Percentiles rank a stretch among this genome's conserved stretches.
phyloP scores from a whole-genome alignment of 2,888 invertebrate species.

The Choreutis nemorana region DNA sequence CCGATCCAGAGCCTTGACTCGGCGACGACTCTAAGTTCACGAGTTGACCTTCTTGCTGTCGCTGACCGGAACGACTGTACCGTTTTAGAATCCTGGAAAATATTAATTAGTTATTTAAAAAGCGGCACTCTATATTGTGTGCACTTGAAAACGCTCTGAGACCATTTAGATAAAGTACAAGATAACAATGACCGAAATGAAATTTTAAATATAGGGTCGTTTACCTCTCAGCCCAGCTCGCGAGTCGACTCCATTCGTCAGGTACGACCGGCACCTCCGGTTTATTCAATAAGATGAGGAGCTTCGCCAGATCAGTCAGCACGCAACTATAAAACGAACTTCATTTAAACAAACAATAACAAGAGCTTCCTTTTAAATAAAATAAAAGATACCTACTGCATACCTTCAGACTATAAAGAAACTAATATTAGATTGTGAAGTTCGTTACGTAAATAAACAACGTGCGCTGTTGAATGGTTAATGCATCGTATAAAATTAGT shows the following conservation, averaged over 20 bases:
- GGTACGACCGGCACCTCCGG: constrained; percentile 78
- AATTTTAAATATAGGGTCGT: background rate
- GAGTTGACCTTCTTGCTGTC: constrained; percentile 75
- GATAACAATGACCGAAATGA: background rate
- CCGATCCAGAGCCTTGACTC: constrained; percentile 46
- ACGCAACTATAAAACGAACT: constrained; percentile 54
- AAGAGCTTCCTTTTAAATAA: too few relatives aligned
- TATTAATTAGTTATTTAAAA: constrained; percentile 1
- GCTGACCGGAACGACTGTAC: constrained; percentile 63
- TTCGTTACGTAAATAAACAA: too few relatives aligned
- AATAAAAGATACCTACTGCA: too few relatives aligned
- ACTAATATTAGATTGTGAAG: too few relatives aligned
- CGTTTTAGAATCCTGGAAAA: constrained; percentile 67
- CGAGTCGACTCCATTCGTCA: constrained; percentile 83
- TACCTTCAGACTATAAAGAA: too few relatives aligned
- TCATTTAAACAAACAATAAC: constrained; percentile 2
- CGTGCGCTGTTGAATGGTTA: too few relatives aligned
- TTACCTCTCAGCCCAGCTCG: constrained; percentile 82
- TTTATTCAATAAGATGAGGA: constrained; percentile 80
- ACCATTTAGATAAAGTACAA: background rate
- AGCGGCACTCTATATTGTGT: background rate
- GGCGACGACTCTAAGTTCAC: constrained; percentile 75
- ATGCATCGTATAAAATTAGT: too few relatives aligned
- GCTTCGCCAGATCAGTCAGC: constrained; percentile 80
- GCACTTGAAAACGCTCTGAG: background rate